Conservation (phyloP, 1,140 invertebrate genomes). For the Dermatophagoides farinae region DNA sequence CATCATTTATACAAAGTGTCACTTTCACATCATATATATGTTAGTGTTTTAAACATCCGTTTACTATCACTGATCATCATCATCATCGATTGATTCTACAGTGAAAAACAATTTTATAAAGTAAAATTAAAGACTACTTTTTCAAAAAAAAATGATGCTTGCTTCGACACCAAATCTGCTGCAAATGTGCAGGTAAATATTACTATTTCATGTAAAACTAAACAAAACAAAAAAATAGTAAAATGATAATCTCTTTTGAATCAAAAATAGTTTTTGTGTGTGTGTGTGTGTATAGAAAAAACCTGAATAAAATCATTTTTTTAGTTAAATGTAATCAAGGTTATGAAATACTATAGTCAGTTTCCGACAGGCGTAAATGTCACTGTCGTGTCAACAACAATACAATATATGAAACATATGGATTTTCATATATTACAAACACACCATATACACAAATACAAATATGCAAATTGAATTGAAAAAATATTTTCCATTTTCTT, state of each 20-base stretch:
- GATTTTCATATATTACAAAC: too few relatives aligned
- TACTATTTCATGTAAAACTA: not conserved
- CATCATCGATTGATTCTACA: not conserved
- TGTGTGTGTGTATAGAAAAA: not conserved
- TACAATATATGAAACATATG: too few relatives aligned
- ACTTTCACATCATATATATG: not conserved
- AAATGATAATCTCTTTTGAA: not conserved
- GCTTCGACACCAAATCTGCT: conserved; percentile 8
- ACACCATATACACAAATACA: too few relatives aligned
- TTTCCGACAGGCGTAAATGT: too few relatives aligned
- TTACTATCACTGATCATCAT: not conserved
- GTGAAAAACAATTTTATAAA: not conserved
- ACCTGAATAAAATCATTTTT: not conserved
- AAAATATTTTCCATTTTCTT: too few relatives aligned
- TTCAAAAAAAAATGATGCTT: conserved; percentile 2
- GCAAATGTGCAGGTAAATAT: conserved; percentile 14
- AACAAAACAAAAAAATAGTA: not conserved
- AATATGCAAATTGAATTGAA: too few relatives aligned
- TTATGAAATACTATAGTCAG: too few relatives aligned
- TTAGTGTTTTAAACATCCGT: not conserved
- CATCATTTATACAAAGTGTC: not conserved
- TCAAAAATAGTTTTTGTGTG: not conserved
- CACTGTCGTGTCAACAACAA: too few relatives aligned
- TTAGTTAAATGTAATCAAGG: not conserved
- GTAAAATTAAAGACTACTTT: too few relatives aligned